Evolutionary conservation across 53 echinoderm and acorn worm genomes (phyloP).

Genomic region (Holothuria leucospilota): DNA sequence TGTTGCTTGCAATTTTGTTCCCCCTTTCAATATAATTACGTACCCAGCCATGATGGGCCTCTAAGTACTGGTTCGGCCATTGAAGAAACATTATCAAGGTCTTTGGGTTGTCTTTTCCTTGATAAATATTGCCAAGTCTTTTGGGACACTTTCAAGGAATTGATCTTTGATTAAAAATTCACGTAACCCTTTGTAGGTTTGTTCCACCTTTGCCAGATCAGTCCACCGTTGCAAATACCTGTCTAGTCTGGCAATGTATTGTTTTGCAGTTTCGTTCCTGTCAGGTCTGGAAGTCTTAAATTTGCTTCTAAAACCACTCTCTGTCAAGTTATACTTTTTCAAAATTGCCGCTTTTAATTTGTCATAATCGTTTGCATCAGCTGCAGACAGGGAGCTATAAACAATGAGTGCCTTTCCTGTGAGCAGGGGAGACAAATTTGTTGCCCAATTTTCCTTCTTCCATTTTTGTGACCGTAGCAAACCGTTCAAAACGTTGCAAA

Average conservation of each 20-base stretch:
- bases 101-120: background rate
- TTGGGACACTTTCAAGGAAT: no score
- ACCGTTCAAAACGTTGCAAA: slow-evolving; percentile 37
- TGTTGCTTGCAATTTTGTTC: no score
- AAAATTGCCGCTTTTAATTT: background rate
- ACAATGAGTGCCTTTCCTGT: slow-evolving; percentile 30
- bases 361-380: slow-evolving; percentile 32
- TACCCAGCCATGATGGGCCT: slow-evolving; percentile 42
- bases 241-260: slow-evolving; percentile 5
- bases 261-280: background rate
- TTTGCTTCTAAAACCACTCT: slow-evolving; percentile 51
- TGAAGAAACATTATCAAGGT: background rate
- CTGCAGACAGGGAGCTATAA: slow-evolving; percentile 7
- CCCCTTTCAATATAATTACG: no score
- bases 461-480: slow-evolving; percentile 3
- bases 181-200: no score
- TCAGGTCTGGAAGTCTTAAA: slow-evolving; percentile 42
- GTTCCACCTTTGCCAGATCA: no score
- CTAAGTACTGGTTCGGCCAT: slow-evolving; percentile 36
- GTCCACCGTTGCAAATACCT: slow-evolving; percentile 33
- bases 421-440: background rate
- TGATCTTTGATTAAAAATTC: no score
- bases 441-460: slow-evolving; percentile 9
- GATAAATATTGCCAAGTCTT: background rate
- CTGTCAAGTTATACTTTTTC: slow-evolving; percentile 2